A percentile compares a stretch with the other conserved stretches of the same genome.
phyloP scores from a whole-genome alignment of 2,113 vertebrate species.

The Antechinus flavipes region DNA sequence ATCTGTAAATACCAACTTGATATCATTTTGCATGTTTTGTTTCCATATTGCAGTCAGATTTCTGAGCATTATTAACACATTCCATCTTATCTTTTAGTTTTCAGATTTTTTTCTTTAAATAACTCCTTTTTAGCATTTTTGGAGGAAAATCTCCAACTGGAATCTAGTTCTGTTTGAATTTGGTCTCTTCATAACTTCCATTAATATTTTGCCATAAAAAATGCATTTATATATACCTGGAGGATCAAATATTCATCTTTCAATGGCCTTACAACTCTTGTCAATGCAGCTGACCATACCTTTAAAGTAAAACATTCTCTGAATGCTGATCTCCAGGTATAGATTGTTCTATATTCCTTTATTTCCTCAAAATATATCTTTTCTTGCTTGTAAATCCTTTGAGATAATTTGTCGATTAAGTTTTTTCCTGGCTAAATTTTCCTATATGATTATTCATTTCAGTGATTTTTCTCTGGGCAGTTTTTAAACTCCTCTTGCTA shows the following conservation, averaged over 20 bases:
- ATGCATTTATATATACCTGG: too few relatives aligned
- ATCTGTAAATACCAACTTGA: slow-evolving; percentile 87
- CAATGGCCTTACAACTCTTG: too few relatives aligned
- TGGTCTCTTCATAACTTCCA: too few relatives aligned
- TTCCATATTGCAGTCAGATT: slow-evolving; percentile 94
- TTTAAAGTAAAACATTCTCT: too few relatives aligned
- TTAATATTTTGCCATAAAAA: too few relatives aligned
- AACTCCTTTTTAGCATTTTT: too few relatives aligned
- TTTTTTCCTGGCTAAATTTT: slow-evolving; percentile 90
- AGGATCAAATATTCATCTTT: too few relatives aligned
- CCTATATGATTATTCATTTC: slow-evolving; percentile 92
- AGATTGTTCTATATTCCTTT: too few relatives aligned
- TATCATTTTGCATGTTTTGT: slow-evolving; percentile 89
- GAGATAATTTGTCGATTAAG: slow-evolving; percentile 93
- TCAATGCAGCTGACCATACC: too few relatives aligned
- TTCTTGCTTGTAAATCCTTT: slow-evolving; percentile 94
- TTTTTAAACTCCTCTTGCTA: slow-evolving; percentile 90
- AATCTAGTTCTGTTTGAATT: too few relatives aligned
- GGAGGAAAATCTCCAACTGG: too few relatives aligned
- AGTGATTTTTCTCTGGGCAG: slow-evolving; percentile 90
- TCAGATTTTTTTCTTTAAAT: slow-evolving; percentile 92
- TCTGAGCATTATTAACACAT: slow-evolving; percentile 92
- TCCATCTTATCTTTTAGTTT: slow-evolving; percentile 92
- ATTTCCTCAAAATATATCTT: slow-evolving; percentile 54
- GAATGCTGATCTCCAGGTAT: too few relatives aligned